These are phyloP conservation scores for Sialia sialis DNA, from an alignment of 2,113 vertebrate species.

Conservation along the genomic window DNA sequence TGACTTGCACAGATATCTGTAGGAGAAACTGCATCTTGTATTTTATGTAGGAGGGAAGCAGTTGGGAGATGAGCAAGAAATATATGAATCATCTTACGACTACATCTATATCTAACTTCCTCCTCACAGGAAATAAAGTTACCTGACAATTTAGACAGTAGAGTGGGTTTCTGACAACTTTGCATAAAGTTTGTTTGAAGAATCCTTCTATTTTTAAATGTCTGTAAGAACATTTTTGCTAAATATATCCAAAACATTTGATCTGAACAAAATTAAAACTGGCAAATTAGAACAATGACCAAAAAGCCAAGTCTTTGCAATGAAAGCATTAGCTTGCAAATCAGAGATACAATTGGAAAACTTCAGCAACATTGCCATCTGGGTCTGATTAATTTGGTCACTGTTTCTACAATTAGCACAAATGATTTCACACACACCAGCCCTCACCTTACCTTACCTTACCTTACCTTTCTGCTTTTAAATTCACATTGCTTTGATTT, in stretches of 20 bases:
- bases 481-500: background rate
- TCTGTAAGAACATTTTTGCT: background rate
- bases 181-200: conserved; percentile 30
- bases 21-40: background rate
- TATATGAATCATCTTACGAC: conserved; percentile 38
- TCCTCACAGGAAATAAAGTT: conserved; percentile 44
- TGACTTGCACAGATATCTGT: conserved; percentile 1
- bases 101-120: conserved; percentile 13
- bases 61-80: conserved; percentile 41
- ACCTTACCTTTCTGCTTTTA: background rate
- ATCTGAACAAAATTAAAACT: background rate
- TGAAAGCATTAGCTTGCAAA: background rate
- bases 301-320: background rate
- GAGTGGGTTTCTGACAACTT: conserved; percentile 28
- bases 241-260: background rate
- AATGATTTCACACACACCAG: background rate
- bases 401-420: background rate
- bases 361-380: background rate
- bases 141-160: conserved; percentile 40
- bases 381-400: background rate
- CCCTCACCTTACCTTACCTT: too few species aligned
- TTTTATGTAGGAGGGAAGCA: conserved; percentile 29
- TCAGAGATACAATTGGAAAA: background rate
- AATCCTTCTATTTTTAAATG: conserved; percentile 9
- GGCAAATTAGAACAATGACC: background rate